These are phyloP conservation scores for Leptobrachium ailaonicum DNA, from an alignment of 2,113 vertebrate genomes.

Conservation along the genomic window DNA sequence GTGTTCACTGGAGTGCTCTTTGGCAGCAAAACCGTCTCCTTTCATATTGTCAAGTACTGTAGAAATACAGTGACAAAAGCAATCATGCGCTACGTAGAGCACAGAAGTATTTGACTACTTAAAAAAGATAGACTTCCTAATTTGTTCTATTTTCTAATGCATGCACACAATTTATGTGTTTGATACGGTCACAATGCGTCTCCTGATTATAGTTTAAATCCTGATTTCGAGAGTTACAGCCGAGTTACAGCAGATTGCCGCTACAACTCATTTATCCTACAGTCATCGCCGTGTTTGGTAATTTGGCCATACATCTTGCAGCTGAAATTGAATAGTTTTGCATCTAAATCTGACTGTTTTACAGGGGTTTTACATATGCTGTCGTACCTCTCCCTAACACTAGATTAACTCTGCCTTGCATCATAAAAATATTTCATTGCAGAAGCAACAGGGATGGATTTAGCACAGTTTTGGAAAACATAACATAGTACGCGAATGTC, in stretches of 20 bases:
- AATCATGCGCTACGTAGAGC: slow-evolving; percentile 44
- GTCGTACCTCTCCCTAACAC: slow-evolving; percentile 13
- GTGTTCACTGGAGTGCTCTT: slow-evolving; percentile 45
- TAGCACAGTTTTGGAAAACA: neutral
- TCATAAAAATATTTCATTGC: neutral
- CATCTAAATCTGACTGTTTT: slow-evolving; percentile 19
- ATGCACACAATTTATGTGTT: slow-evolving; percentile 23
- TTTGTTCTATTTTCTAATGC: slow-evolving; percentile 29
- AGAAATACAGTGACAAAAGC: slow-evolving; percentile 54
- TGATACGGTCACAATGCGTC: slow-evolving; percentile 37
- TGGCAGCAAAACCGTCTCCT: slow-evolving; percentile 55
- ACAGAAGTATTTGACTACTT: slow-evolving; percentile 44
- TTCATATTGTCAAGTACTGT: slow-evolving; percentile 57
- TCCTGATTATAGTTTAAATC: slow-evolving; percentile 30
- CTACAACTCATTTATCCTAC: slow-evolving; percentile 39
- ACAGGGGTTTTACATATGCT: slow-evolving; percentile 14
- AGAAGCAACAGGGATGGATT: neutral
- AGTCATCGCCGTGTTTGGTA: slow-evolving; percentile 20
- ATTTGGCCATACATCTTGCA: slow-evolving; percentile 20
- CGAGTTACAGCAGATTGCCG: slow-evolving; percentile 24
- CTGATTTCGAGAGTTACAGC: slow-evolving; percentile 16
- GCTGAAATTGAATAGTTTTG: slow-evolving; percentile 6
- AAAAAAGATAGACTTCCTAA: slow-evolving; percentile 41
- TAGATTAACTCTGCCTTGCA: neutral
- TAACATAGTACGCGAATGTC: too few species aligned